Conservation (phyloP, 2,797 vertebrate species). For the Kryptopterus vitreolus region DNA sequence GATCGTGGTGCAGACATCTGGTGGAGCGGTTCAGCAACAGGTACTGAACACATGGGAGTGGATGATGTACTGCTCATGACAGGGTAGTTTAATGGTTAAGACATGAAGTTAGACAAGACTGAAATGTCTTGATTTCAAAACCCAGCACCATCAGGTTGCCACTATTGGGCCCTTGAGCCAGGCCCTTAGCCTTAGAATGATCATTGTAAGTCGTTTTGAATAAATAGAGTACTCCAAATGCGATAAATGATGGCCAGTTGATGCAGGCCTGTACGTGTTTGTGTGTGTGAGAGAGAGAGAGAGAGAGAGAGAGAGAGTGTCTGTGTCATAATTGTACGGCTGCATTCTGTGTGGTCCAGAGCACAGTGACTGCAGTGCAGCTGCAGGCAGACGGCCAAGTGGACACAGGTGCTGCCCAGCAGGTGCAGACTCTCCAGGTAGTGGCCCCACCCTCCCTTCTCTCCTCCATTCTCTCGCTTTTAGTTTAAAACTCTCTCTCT, state of each 20-base stretch:
- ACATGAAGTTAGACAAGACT: too few species aligned
- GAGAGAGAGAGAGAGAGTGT: not conserved
- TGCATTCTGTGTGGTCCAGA: slow-evolving; percentile 87
- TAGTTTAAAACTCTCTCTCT: not conserved
- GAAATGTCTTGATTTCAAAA: too few species aligned
- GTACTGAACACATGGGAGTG: slow-evolving; percentile 60
- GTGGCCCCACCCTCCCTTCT: too few species aligned
- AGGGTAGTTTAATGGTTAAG: too few species aligned
- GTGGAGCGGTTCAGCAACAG: slow-evolving; percentile 93
- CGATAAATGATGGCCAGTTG: not conserved
- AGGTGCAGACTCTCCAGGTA: slow-evolving; percentile 99
- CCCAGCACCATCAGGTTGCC: too few species aligned
- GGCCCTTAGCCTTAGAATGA: too few species aligned
- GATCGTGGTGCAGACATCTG: slow-evolving; percentile 89
- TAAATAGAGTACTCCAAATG: too few species aligned
- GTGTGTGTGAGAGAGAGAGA: not conserved
- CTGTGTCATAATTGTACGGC: slow-evolving; percentile 39
- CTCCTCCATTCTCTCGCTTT: slow-evolving; percentile 64
- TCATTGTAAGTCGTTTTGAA: too few species aligned
- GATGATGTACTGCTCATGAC: not conserved
- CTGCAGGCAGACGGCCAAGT: slow-evolving; percentile 95
- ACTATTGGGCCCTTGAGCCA: too few species aligned
- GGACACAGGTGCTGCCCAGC: slow-evolving; percentile 95
- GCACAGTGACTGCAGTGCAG: slow-evolving; percentile 97
- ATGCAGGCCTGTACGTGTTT: not conserved